Base-by-base conservation (phyloP, 2,888 invertebrate genomes). In the Cosmia pyralina region DNA sequence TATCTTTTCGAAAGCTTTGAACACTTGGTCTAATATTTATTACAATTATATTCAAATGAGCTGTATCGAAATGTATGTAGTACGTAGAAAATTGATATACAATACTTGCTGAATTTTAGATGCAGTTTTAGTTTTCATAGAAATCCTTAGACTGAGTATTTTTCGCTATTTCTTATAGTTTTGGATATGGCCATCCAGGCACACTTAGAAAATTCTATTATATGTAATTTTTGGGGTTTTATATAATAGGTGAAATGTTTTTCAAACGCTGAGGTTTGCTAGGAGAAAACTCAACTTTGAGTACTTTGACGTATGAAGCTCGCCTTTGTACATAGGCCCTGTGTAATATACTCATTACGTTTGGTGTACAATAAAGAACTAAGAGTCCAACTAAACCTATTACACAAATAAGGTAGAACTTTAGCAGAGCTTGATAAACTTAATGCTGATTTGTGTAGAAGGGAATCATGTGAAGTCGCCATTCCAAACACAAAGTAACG, bases 1-100 rank as follows among this genome's bases (percentile, higher is more conserved):
- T 93, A 91, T 92, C 91, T 91, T 88, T 86, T 85, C 84, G 79
- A 77, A 68, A 81, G 86, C 88, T 86, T 67, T 75, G 34, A 80
- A 67, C 55, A 19, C 69, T 74, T 74, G 22, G 19, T 52, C 22
- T 57, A 82, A n/a, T 68, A 55, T 79, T 81, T 77, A 76, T 52
- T 72, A n/a, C 28, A 66, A 55, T 55, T 15, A 46, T 48, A 52
- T 81, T 53, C 46, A 22, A 63, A 11, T 58, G 11, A 58, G 38
- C 8, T 44, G 10, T 75, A 55, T 71, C 34, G 2, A 44, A 55
- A 50, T 57, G 22, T 13, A 48, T 1, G 13, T 15, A 6, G 15
- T 41, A 17, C 2, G 10, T 65, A n/a, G 38, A 19, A n/a, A 50
- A 70, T 58, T 77, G 22, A 38, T 38, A 38, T 38, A 38, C 38